Evolutionary conservation across 2,113 vertebrate species (phyloP).

Genomic region (Hemiscyllium ocellatum): DNA sequence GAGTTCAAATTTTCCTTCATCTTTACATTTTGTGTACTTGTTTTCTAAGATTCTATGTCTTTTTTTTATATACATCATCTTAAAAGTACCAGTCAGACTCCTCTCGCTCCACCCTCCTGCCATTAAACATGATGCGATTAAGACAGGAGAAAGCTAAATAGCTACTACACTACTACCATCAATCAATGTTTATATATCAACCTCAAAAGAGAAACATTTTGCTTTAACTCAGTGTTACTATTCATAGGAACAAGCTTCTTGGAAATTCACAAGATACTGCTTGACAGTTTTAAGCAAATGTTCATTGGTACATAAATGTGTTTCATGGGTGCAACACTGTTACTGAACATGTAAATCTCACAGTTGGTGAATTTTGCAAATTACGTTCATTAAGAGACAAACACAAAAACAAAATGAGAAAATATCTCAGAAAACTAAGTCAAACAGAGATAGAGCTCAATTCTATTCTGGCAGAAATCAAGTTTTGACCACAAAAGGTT

Average conservation of each 20-base stretch:
- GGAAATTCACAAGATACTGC: not conserved
- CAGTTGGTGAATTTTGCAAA: not conserved
- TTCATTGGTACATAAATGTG: not conserved
- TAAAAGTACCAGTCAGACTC: not conserved
- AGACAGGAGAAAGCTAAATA: not conserved
- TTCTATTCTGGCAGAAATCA: not conserved
- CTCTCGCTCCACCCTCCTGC: not conserved
- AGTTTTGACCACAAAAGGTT: not conserved
- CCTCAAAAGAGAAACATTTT: not conserved
- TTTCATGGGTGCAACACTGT: not conserved
- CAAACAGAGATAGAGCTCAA: not conserved
- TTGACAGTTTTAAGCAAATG: not conserved
- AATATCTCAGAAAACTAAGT: not conserved
- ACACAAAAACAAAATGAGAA: not conserved
- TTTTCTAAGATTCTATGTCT: not conserved
- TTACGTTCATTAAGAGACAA: not conserved
- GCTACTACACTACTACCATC: not conserved
- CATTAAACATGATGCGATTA: not conserved
- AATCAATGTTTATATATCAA: not conserved
- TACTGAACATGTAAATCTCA: not conserved
- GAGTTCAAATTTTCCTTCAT: not conserved
- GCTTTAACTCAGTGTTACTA: not conserved
- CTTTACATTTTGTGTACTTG: not conserved
- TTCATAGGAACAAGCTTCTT: not conserved
- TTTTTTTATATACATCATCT: not conserved